These are phyloP conservation scores for Megalops cyprinoides DNA, from an alignment of 2,797 vertebrate species.

Conservation along the genomic window DNA sequence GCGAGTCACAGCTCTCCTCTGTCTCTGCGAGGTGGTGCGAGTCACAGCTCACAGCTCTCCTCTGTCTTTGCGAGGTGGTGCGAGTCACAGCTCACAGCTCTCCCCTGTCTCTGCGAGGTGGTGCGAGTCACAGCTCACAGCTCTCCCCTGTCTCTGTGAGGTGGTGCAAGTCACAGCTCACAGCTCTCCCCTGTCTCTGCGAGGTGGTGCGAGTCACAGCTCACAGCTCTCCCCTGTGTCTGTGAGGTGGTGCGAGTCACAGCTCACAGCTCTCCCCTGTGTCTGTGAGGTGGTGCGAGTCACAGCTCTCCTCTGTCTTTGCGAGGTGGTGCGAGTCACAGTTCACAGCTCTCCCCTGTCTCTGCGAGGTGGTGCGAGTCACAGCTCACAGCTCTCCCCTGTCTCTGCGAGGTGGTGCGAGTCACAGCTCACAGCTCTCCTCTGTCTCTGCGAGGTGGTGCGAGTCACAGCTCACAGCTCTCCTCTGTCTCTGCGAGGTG, in stretches of 20 bases:
- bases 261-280: background rate
- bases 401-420: background rate
- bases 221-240: background rate
- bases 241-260: background rate
- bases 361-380: background rate
- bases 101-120: background rate
- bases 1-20: too few species aligned
- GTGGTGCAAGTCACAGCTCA: background rate
- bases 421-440: too few species aligned
- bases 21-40: background rate
- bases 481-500: background rate
- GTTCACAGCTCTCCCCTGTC: background rate
- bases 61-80: background rate
- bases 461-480: too few species aligned
- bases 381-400: background rate
- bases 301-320: too few species aligned
- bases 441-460: background rate
- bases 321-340: background rate
- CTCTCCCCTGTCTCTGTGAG: background rate
- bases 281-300: too few species aligned
- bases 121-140: background rate
- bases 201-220: background rate
- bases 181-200: background rate
- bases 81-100: too few species aligned
- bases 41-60: too few species aligned